phyloP scores from a whole-genome alignment of 2,797 vertebrate species.

The Leptoclinus maculatus region DNA sequence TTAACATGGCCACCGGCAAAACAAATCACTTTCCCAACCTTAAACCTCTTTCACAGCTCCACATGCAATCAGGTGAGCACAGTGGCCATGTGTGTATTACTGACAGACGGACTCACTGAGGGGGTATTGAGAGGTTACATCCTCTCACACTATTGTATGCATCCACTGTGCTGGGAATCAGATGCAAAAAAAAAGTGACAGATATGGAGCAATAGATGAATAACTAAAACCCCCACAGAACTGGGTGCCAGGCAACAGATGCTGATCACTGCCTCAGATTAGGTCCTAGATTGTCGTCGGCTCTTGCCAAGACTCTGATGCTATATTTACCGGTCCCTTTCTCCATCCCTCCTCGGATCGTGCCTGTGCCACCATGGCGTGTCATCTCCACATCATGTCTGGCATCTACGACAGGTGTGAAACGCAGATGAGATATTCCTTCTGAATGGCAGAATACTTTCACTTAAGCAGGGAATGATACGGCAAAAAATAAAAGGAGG shows the following conservation, averaged over 20 bases:
- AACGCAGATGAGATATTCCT: constrained; percentile 71
- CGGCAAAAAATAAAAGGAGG: constrained; percentile 20
- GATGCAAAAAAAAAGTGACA: constrained; percentile 65
- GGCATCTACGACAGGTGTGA: constrained; percentile 69
- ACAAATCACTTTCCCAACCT: constrained; percentile 69
- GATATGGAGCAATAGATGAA: constrained; percentile 78
- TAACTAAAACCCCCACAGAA: constrained; percentile 70
- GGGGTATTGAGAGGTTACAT: constrained; percentile 56
- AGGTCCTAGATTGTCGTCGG: constrained; percentile 74
- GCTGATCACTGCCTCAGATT: constrained; percentile 80
- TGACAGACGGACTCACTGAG: constrained; percentile 53
- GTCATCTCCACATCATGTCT: constrained; percentile 61
- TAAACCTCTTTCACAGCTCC: constrained; percentile 23
- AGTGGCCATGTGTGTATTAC: constrained; percentile 31
- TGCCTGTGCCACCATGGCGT: constrained; percentile 50
- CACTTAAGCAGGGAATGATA: constrained; percentile 49
- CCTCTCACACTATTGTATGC: constrained; percentile 56
- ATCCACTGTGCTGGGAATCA: constrained; percentile 58
- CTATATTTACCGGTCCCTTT: constrained; percentile 75
- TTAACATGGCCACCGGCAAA: constrained; percentile 63
- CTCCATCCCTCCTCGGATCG: constrained; percentile 48
- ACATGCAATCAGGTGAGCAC: constrained; percentile 57
- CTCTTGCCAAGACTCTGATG: constrained; percentile 69
- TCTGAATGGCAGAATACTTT: constrained; percentile 46
- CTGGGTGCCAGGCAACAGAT: constrained; percentile 81